Base-by-base conservation (phyloP, 2,888 invertebrate genomes). In the Drosophila neotestacea region DNA sequence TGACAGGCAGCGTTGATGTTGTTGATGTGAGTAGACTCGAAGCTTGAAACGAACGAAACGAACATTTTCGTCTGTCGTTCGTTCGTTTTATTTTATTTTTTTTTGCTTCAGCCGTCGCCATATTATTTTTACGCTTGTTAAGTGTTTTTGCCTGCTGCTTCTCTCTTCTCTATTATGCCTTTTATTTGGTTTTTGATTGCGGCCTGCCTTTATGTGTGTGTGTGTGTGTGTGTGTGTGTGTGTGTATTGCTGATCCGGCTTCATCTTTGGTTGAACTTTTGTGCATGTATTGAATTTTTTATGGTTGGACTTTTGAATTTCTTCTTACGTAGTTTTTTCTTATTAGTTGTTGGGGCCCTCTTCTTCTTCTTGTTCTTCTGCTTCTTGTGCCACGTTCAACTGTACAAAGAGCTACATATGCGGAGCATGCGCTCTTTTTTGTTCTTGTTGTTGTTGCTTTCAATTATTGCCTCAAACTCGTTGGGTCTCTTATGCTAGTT, bases 71-170 rank as follows among this genome's bases (percentile, higher is more conserved):
- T 60, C 51, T 68, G 69, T 55, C 61, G 58, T 60, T 69, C 64
- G 73, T 66, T 70, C 58, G 50, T 58, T 55, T 60, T 52, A 56
- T 46, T 46, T 64, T 59, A 51, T 41, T 47, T 66, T 54, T 68
- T 56, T 52, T 39, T 68, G 54, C 39, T 61, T 41, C 47, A 47
- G 38, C 55, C 56, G 88, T 79, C 88, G 88, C 86, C 88, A 84
- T 83, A 84, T 88, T 88, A 81, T 80, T 86, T 85, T 75, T 75
- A 74, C 66, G 81, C 75, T 72, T 68, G 70, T 73, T 85, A 74
- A 74, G 73, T 79, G 72, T 69, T 74, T 70, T 72, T 79, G 72
- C 68, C 72, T 74, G 60, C 54, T 63, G 60, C 38, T 77, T 75
- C 79, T 77, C 78, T 77, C 63, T 71, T 75, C 67, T 77, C 66